A percentile compares a stretch with the other conserved stretches of the same genome.
Evolutionary conservation across 2,797 vertebrate species (phyloP).

Genomic region (Crypturellus tataupa): DNA sequence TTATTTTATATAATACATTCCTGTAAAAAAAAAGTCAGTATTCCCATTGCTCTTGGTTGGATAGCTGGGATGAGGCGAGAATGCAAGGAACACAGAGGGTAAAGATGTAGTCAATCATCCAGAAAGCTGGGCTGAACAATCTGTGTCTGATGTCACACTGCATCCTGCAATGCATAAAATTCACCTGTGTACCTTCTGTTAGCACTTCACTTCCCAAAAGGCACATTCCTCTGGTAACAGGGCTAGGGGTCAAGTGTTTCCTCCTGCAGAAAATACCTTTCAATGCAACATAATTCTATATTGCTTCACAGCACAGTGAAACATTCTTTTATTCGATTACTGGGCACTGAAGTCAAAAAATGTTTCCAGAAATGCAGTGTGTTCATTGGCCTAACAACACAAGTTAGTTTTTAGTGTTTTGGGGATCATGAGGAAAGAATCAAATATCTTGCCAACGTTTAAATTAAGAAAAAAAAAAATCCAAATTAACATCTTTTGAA

Average conservation of each 20-base stretch:
- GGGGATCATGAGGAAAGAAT: neutral
- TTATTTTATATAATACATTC: neutral
- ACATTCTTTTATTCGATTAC: neutral
- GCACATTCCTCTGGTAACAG: neutral
- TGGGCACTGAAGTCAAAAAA: neutral
- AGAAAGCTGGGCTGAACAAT: neutral
- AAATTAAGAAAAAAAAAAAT: neutral
- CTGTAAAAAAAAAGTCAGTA: neutral
- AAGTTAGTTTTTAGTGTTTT: neutral
- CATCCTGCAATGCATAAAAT: too few species aligned
- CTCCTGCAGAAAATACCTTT: neutral
- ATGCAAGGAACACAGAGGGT: accelerated
- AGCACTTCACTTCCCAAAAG: neutral
- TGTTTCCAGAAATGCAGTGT: neutral
- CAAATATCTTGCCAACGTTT: neutral
- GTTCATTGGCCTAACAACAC: neutral
- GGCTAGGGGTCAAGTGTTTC: neutral
- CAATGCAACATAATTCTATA: neutral
- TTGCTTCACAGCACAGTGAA: neutral
- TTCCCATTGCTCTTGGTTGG: neutral
- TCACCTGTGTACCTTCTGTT: too few species aligned
- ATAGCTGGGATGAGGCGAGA: neutral
- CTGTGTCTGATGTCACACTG: too few species aligned
- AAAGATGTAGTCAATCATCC: neutral
- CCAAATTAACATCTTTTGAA: neutral